Base-by-base conservation (phyloP, 2,888 invertebrate genomes). In the Agrilus mali region DNA sequence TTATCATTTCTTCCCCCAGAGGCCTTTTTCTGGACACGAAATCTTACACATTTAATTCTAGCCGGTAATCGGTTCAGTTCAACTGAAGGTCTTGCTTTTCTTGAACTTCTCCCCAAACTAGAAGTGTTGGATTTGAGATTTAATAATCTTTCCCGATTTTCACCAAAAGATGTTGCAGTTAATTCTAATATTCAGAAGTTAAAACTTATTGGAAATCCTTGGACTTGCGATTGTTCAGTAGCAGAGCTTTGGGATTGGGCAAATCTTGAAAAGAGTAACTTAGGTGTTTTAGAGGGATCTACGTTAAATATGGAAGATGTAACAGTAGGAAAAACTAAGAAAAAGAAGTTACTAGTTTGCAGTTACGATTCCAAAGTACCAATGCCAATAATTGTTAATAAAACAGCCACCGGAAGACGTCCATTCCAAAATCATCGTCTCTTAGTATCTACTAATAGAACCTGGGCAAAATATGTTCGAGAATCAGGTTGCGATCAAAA, bases 171-270 rank as follows among this genome's bases (percentile, higher is more conserved):
- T 8, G 71, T 80, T 41, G 62, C 65, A 2, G 64, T 68, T 39
- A 82, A 80, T 61, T 71, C 73, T 0, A 72, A 71, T 46, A 56
- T 83, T 4, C 64, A 73, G 44, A 76, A 75, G 3, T 53, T 82
- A 38, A 80, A 79, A 55, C 63, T 83, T 6, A 67, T 80, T 7
- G 78, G 78, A 3, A 82, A 83, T 64, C 81, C 78, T 2, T 82
- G 82, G 67, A 64, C 72, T 43, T 82, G 82, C 55, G 77, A 80
- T 53, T 83, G 82, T 53, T 74, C 77, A 48, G 73, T 82, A 17
- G 76, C 76, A 0, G 78, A 80, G 44, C 74, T 80, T 69, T 82
- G 82, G 82, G 75, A 80, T 53, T 82, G 82, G 82, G 82, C 81
- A 0, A 66, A 75, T 33, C 71, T 77, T 61, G 73, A 73, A 32